Evolutionary conservation across 2,888 invertebrate species (phyloP).

Genomic region (Nomada goodeniana): DNA sequence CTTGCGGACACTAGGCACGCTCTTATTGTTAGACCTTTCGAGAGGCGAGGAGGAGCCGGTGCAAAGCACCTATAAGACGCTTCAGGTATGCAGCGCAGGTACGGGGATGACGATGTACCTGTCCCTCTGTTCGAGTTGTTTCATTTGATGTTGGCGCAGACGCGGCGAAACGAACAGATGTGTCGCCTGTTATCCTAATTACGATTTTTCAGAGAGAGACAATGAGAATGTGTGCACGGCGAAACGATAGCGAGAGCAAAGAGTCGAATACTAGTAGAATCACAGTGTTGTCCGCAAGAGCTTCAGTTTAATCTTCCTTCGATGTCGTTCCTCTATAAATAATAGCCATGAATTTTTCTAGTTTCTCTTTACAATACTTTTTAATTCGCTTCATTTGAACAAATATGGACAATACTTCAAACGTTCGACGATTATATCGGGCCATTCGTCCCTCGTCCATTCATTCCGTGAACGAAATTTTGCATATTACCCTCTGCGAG

Average conservation of each 20-base stretch:
- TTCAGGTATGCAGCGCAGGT: slow-evolving; percentile 25
- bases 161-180: too few species aligned
- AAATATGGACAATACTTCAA: background rate
- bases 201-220: too few species aligned
- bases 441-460: background rate
- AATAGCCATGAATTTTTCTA: too few species aligned
- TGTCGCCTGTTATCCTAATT: background rate
- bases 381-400: too few species aligned
- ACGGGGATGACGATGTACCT: slow-evolving; percentile 30
- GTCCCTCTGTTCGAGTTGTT: background rate
- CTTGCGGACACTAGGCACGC: slow-evolving; percentile 23
- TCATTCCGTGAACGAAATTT: background rate
- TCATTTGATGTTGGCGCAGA: background rate
- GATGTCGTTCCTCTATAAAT: too few species aligned
- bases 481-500: background rate
- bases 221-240: too few species aligned
- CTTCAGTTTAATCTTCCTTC: too few species aligned
- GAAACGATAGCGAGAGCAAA: too few species aligned
- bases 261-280: too few species aligned
- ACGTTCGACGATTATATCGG: background rate
- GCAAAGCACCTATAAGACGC: slow-evolving; percentile 32
- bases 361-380: too few species aligned
- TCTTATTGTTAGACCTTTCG: slow-evolving; percentile 15
- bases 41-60: slow-evolving; percentile 31
- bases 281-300: too few species aligned